Evolutionary conservation across 2,888 invertebrate genomes (phyloP).

Genomic region (Orchestes rusci): DNA sequence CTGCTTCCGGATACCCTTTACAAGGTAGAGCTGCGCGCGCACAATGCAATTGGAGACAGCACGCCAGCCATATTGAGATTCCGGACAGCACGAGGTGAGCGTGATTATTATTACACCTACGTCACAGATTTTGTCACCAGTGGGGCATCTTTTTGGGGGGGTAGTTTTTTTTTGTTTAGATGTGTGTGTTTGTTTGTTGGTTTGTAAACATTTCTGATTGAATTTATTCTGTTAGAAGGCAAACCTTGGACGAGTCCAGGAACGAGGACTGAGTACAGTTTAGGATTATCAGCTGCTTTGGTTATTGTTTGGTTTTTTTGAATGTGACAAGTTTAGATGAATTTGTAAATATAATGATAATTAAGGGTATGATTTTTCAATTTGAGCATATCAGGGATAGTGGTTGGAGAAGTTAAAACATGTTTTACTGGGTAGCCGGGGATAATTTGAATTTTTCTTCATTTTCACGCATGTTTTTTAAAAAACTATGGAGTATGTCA

Average conservation of each 20-base stretch:
- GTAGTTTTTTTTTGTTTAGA: constrained; percentile 1
- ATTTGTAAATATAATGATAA: too few relatives aligned
- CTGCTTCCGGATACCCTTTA: constrained; percentile 76
- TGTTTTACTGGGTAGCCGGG: too few relatives aligned
- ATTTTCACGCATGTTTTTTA: too few relatives aligned
- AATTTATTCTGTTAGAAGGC: constrained; percentile 25
- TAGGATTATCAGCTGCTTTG: constrained; percentile 40
- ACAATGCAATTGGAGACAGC: constrained; percentile 79
- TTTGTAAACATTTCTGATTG: too few relatives aligned
- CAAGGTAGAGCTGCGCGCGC: constrained; percentile 75
- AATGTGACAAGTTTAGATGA: too few relatives aligned
- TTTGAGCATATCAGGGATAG: too few relatives aligned
- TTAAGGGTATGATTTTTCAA: too few relatives aligned
- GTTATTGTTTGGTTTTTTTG: constrained; percentile 33
- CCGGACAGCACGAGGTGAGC: constrained; percentile 84
- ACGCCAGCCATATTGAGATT: constrained; percentile 69
- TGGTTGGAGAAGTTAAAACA: too few relatives aligned
- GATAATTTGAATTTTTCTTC: too few relatives aligned
- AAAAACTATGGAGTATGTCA: too few relatives aligned
- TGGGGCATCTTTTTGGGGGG: too few relatives aligned
- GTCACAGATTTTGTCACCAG: constrained; percentile 22
- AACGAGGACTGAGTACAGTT: constrained; percentile 37
- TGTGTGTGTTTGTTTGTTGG: background rate
- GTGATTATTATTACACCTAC: constrained; percentile 33
- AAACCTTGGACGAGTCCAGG: constrained; percentile 35